Conservation (phyloP, 1,140 invertebrate species). For the Mesaphorura yosii region DNA sequence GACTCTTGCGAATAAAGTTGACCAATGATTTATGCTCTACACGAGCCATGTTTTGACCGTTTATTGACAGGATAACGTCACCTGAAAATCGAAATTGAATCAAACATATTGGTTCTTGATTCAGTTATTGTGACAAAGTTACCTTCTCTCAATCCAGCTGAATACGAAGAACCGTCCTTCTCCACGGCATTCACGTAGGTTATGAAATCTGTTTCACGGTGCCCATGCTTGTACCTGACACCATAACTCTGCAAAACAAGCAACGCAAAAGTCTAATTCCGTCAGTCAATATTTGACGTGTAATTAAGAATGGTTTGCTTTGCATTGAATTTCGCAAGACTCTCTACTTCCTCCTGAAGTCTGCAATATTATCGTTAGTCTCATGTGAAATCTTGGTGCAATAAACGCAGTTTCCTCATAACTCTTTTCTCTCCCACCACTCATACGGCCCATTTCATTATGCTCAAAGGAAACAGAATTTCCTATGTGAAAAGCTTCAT, state of each 20-base stretch:
- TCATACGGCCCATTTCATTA: too few relatives aligned
- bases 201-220: conserved; percentile 76
- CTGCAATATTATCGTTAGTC: too few relatives aligned
- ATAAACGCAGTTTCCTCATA: too few relatives aligned
- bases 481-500: too few relatives aligned
- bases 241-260: conserved; percentile 69
- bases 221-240: conserved; percentile 82
- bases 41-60: conserved; percentile 77
- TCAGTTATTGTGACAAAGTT: neutral
- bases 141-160: conserved; percentile 83
- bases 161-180: conserved; percentile 73
- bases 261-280: neutral
- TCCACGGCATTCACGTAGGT: conserved; percentile 95
- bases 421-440: too few relatives aligned
- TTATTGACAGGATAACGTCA: conserved; percentile 88
- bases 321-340: too few relatives aligned
- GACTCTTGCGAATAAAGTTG: conserved; percentile 78
- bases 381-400: too few relatives aligned
- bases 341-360: too few relatives aligned
- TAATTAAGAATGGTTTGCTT: too few relatives aligned
- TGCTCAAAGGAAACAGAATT: too few relatives aligned
- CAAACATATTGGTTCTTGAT: conserved; percentile 1
- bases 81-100: conserved; percentile 11
- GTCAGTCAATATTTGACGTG: too few relatives aligned
- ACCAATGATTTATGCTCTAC: conserved; percentile 71